Evolutionary conservation across 2,113 vertebrate genomes (phyloP), one percentile per base, ranked within the genome.

Genomic region (Cryptotis parvus): DNA sequence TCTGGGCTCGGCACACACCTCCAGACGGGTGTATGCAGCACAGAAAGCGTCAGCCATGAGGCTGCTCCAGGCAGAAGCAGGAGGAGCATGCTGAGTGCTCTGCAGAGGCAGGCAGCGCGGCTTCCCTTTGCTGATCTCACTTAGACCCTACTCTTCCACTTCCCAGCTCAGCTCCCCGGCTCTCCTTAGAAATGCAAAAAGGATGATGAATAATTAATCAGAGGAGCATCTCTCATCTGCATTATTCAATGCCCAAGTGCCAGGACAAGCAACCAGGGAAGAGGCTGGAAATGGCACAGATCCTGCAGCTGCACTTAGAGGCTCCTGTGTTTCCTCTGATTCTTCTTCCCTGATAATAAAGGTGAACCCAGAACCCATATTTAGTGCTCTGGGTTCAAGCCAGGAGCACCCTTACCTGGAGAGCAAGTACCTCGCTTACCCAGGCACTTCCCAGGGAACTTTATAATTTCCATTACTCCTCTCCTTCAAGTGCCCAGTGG

Each of bases 151-250:
- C 81, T 33, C 39, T 69, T 87, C 92, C 16, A 5, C 93, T 79
- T 63, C 1, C 9, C 33, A 85, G 97, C 95, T 91, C 63, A 69
- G 94, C 97, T 91, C 90, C 94, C 70, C 61, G 27, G 27, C 29
- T 58, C 92, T 94, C 93, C 91, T 93, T 87, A 96, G 96, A 96
- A 97, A 93, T 96, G 96, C 90, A 94, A 91, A 96, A 76, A 95
- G 73, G 45, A 76, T 11, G 79, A 95, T 98, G 95, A 97, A 98
- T 97, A 97, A 97, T 98, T 97, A 91, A 97, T 94, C 91, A 94
- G 96, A 91, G 87, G 76, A 95, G 95, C 96, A 89, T 72, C 58
- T 97, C 94, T 97, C 35, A 80, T 92, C 96, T 97, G 90, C 89
- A 94, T 96, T 96, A 96, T 97, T 97, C 95, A 97, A 94, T 74